These are phyloP conservation scores for Pristionchus pacificus DNA, from an alignment of 1,140 invertebrate species.

Conservation along the genomic window DNA sequence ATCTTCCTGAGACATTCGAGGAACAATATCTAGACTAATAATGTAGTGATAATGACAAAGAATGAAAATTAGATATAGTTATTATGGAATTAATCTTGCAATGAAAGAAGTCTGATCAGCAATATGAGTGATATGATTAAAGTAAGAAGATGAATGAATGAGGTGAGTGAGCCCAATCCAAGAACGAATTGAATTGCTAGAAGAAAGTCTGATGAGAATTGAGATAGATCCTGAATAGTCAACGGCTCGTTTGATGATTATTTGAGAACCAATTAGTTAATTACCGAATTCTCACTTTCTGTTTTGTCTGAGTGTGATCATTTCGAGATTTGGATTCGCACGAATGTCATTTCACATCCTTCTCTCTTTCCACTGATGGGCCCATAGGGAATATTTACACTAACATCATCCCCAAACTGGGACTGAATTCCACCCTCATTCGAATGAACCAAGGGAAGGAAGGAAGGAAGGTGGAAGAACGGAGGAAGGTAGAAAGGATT, in stretches of 20 bases:
- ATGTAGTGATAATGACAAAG: too few relatives aligned
- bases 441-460: too few relatives aligned
- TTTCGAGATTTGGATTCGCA: background rate
- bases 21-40: too few relatives aligned
- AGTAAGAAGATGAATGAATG: background rate
- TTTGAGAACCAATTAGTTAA: background rate
- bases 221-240: background rate
- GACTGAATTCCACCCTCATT: too few relatives aligned
- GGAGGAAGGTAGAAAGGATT: too few relatives aligned
- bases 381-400: too few relatives aligned
- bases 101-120: background rate
- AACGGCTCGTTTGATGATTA: too few relatives aligned
- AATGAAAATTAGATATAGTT: too few relatives aligned
- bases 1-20: too few relatives aligned
- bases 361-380: background rate
- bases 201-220: background rate
- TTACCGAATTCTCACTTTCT: background rate
- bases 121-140: background rate
- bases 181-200: background rate
- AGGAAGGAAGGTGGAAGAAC: too few relatives aligned
- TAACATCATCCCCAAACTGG: too few relatives aligned
- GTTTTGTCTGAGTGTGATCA: background rate
- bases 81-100: background rate
- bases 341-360: background rate
- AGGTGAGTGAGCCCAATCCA: background rate